These are phyloP conservation scores for Neotoma lepida DNA, from an alignment of 2,113 vertebrate species.

Conservation along the genomic window DNA sequence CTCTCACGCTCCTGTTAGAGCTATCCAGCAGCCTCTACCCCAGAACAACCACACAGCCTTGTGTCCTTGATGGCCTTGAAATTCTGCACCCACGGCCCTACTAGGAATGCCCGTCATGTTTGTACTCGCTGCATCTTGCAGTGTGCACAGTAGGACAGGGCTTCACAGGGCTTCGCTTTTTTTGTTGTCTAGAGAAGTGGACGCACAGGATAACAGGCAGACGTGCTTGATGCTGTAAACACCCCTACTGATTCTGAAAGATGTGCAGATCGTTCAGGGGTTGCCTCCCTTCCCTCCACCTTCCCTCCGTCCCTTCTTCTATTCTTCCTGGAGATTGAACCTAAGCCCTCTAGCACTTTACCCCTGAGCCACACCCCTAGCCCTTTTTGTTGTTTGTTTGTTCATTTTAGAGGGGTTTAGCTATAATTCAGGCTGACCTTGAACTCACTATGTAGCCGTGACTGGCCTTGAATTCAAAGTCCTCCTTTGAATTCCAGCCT, in stretches of 20 bases:
- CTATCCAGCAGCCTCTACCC: background rate
- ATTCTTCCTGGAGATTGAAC: background rate
- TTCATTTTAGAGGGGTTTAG: background rate
- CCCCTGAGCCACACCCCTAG: background rate
- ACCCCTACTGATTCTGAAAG: background rate
- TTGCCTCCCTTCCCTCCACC: background rate
- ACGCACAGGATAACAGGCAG: background rate
- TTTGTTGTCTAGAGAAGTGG: background rate
- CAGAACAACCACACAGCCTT: too few species aligned
- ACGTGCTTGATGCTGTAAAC: background rate
- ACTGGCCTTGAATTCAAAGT: background rate
- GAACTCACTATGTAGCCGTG: background rate
- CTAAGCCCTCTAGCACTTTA: background rate
- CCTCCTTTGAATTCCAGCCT: too few species aligned
- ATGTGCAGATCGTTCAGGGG: background rate
- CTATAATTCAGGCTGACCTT: background rate
- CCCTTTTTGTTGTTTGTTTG: background rate
- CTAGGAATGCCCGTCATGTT: background rate
- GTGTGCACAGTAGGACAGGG: background rate
- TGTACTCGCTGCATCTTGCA: background rate
- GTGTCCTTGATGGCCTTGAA: background rate
- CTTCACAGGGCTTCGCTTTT: background rate
- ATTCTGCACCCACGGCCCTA: background rate
- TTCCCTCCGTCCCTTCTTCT: too few species aligned
- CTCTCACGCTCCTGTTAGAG: too few species aligned